These are phyloP conservation scores for Muntiacus muntjak DNA, from an alignment of 2,113 vertebrate species.

Conservation along the genomic window DNA sequence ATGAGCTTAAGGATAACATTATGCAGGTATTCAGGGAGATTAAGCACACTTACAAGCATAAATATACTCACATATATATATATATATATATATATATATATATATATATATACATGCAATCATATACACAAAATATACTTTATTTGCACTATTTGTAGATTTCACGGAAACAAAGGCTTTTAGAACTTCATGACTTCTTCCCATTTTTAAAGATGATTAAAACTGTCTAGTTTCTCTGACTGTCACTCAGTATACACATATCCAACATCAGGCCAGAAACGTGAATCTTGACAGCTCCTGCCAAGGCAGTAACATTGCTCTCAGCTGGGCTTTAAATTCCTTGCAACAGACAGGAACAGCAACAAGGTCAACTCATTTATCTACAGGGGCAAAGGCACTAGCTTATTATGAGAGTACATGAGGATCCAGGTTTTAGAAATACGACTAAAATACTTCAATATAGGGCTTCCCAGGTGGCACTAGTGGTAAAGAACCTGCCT, in stretches of 20 bases:
- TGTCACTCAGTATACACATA: slow-evolving; percentile 26
- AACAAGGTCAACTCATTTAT: slow-evolving; percentile 43
- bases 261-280: neutral
- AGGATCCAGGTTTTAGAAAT: neutral
- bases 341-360: neutral
- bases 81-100: neutral
- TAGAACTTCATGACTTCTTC: neutral
- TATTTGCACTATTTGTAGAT: neutral
- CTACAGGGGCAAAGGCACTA: neutral
- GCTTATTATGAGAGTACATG: neutral
- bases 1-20: neutral
- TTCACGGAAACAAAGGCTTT: neutral
- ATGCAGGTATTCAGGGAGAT: neutral
- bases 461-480: no score
- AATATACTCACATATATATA: neutral
- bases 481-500: no score
- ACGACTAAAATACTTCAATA: no score
- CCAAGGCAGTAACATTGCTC: slow-evolving; percentile 41
- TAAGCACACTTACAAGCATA: neutral
- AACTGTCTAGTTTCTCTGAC: slow-evolving; percentile 3
- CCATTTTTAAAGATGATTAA: neutral
- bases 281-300: slow-evolving; percentile 35
- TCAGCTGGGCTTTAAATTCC: slow-evolving; percentile 42
- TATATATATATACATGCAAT: neutral
- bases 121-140: neutral